Conservation (phyloP, 2,113 vertebrate genomes). For the Corythornis madagascariensis region DNA sequence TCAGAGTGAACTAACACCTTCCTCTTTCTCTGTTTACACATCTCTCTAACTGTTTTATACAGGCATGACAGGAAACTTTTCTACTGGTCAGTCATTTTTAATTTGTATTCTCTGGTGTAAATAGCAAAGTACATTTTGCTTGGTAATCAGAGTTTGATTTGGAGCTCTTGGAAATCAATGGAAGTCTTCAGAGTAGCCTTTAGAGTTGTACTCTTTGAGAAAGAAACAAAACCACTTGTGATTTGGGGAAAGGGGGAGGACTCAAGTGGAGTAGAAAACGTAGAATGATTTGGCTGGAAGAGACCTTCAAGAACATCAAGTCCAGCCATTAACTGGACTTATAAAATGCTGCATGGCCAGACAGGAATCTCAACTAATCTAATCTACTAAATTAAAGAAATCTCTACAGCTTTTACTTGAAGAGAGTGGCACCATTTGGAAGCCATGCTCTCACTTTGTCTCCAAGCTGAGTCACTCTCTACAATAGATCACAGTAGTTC, state of each 20-base stretch:
- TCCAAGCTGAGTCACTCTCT: neutral
- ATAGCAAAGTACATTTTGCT: neutral
- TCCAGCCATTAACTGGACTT: too few relatives aligned
- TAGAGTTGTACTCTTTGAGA: neutral
- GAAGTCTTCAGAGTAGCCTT: neutral
- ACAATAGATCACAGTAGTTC: neutral
- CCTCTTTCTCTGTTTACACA: neutral
- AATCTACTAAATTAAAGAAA: too few relatives aligned
- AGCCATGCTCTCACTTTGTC: neutral
- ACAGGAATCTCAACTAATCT: neutral
- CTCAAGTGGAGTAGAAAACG: neutral
- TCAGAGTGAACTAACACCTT: neutral
- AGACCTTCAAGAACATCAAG: too few relatives aligned
- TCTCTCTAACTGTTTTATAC: neutral
- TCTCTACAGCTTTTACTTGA: neutral
- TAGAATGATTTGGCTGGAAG: too few relatives aligned
- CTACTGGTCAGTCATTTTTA: neutral
- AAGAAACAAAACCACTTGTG: neutral
- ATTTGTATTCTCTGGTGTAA: neutral
- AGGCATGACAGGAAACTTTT: neutral
- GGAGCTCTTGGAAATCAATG: neutral
- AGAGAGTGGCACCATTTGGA: neutral
- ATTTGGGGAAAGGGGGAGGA: neutral
- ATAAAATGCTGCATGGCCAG: neutral
- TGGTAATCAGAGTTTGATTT: neutral